Percentiles rank a stretch among this genome's conserved stretches.
Conservation (phyloP, 2,113 vertebrate genomes). For the Nanorana parkeri region DNA sequence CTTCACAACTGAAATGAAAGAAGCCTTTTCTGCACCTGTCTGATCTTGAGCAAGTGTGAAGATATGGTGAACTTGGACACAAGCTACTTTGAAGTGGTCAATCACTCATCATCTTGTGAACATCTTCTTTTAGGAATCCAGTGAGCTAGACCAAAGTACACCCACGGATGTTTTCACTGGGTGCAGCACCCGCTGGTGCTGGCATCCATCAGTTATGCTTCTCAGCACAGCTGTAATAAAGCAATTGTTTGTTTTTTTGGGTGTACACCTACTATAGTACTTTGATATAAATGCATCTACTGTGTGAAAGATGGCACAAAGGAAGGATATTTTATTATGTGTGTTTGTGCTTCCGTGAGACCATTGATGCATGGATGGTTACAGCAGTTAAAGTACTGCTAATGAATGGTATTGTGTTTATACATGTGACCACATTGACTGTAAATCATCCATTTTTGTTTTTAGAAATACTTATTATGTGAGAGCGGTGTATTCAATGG, state of each 20-base stretch:
- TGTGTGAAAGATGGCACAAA: slow-evolving; percentile 6
- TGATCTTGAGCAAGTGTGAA: slow-evolving; percentile 11
- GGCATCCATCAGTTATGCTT: slow-evolving; percentile 24
- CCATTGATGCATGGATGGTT: slow-evolving; percentile 8
- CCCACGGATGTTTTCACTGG: slow-evolving; percentile 22
- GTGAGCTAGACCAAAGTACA: not conserved
- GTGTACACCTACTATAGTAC: not conserved
- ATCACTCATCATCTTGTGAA: slow-evolving; percentile 30
- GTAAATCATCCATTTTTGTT: slow-evolving; percentile 3
- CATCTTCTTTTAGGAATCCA: slow-evolving; percentile 14
- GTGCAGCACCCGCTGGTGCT: not conserved
- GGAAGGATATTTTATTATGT: not conserved
- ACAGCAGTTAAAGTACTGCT: slow-evolving; percentile 1
- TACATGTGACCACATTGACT: not conserved
- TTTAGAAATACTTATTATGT: slow-evolving; percentile 8
- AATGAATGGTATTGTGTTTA: slow-evolving; percentile 18
- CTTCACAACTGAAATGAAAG: not conserved
- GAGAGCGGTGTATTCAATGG: not conserved
- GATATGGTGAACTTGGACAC: slow-evolving; percentile 23
- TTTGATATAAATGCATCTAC: slow-evolving; percentile 27
- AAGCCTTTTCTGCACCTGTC: not conserved
- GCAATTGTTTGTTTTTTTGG: not conserved
- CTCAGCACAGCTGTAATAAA: slow-evolving; percentile 32
- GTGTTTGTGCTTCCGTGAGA: not conserved
- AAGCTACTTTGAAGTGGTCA: slow-evolving; percentile 29